Base-by-base conservation (phyloP, 1,140 invertebrate genomes). In the Drosophila trapezifrons region DNA sequence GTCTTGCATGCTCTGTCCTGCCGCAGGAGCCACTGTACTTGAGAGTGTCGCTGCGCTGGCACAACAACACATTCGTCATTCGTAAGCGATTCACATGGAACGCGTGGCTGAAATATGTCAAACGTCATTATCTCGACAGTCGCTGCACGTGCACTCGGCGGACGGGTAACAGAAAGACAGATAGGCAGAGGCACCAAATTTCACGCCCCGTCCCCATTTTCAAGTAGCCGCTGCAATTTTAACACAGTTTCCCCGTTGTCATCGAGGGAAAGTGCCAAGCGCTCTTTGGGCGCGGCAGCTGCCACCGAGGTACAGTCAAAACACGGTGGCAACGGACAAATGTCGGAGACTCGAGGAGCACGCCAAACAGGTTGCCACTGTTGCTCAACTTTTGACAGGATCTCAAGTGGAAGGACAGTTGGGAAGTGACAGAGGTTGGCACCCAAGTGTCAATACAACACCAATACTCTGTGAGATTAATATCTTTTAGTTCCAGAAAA, bases 31-130 rank as follows among this genome's bases (percentile, higher is more conserved):
- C 57, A 22, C 65, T 62, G 22, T 78, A 84, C 84, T 89, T 89
- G 80, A 89, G 80, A 80, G 45, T 89, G 84, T 89, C 84, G 77
- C 76, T 51, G 43, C 32, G 77, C 54, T 85, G 81, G 81, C 81
- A 85, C 69, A 85, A 85, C 83, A 89, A 89, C 85, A 84, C 80
- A 89, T 89, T 80, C 84, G 85, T 89, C 84, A 89, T 83, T 87
- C 72, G 74, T 69, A 73, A 76, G 40, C 73, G 78, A 73, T 81
- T 80, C 67, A 76, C 77, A 55, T 13, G 47, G 37, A 59, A 40
- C 76, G 65, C 56, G 62, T 76, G 80, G 58, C 76, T 54, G 46
- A 67, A 58, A 83, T 83, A 63, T 83, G 79, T 86, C 83, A 86
- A 83, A 78, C 17, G 83, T 87, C 83, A 89, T 86, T 86, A 87